Base-by-base conservation (phyloP, 2,797 vertebrate species). In the Microhierax caerulescens region DNA sequence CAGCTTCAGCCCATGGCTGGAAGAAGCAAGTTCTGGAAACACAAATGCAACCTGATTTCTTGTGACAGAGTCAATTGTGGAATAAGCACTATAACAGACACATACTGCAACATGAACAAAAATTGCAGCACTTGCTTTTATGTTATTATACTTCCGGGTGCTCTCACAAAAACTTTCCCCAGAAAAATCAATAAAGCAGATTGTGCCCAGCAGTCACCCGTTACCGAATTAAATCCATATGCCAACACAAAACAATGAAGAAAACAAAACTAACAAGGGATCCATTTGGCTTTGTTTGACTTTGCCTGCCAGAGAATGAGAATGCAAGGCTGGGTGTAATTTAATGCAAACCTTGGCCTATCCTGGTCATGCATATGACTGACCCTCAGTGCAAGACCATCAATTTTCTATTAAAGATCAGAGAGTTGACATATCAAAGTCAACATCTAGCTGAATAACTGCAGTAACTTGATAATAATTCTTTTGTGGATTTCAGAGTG, bases 391-490 rank as follows among this genome's bases (percentile, higher is more conserved):
- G 99, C 98, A 97, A 97, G 98, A 98, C 98, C 98, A 98, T 99
- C 98, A 98, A 98, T 98, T 98, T 98, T 98, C 98, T 97, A 98
- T 98, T 98, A 98, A 98, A 99, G 98, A 99, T 99, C 99, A 99
- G 98, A 99, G 99, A 98, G 98, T 97, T 98, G 98, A 98, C 98
- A 99, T 99, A 99, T 99, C 98, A 99, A 99, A 99, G 98, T 98
- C 98, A 98, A 98, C 98, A 99, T 98, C 98, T 98, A 98, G 98
- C 98, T 97, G 98, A 98, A 98, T 98, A 98, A 98, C 98, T 98
- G 97, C 96, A 97, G 98, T 98, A 98, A 98, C 98, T 98, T 98
- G 98, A 98, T 98, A 98, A 98, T 98, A 98, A 98, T 98, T 98
- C 98, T 98, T 98, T 98, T 98, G 98, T 98, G 98, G 98, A 98